phyloP scores from a whole-genome alignment of 2,888 invertebrate species.

The Phyllotreta striolata region DNA sequence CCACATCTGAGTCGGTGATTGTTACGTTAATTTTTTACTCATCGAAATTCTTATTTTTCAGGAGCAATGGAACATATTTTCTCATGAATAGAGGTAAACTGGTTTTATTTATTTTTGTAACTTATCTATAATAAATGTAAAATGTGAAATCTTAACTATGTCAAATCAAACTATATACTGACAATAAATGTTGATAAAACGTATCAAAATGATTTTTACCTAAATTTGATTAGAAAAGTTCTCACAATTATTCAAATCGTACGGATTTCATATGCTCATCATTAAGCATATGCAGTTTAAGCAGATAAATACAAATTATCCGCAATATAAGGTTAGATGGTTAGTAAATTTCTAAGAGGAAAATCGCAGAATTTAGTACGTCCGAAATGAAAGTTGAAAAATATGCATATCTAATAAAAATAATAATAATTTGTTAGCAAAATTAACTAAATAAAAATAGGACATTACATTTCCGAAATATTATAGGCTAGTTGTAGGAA shows the following conservation, averaged over 20 bases:
- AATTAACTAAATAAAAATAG: too few relatives aligned
- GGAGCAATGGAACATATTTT: constrained; percentile 40
- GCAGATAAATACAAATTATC: too few relatives aligned
- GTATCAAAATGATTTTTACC: constrained; percentile 13
- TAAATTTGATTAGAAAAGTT: not conserved
- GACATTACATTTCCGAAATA: too few relatives aligned
- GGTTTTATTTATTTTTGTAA: constrained; percentile 39
- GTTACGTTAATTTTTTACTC: not conserved
- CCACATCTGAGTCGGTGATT: too few relatives aligned
- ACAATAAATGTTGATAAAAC: constrained; percentile 41
- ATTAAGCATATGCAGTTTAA: not conserved
- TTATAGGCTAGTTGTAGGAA: too few relatives aligned
- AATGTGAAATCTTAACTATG: constrained; percentile 35
- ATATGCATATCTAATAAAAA: too few relatives aligned
- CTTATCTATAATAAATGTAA: constrained; percentile 29
- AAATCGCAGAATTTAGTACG: too few relatives aligned
- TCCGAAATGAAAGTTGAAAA: too few relatives aligned
- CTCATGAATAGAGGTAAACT: constrained; percentile 32
- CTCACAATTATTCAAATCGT: not conserved
- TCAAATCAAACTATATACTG: constrained; percentile 40
- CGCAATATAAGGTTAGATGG: too few relatives aligned
- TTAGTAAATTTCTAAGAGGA: too few relatives aligned
- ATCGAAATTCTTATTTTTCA: constrained; percentile 28
- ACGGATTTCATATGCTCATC: too few relatives aligned
- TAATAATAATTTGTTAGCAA: too few relatives aligned